Base-by-base conservation (phyloP, 2,888 invertebrate species). In the Agrilus mali region DNA sequence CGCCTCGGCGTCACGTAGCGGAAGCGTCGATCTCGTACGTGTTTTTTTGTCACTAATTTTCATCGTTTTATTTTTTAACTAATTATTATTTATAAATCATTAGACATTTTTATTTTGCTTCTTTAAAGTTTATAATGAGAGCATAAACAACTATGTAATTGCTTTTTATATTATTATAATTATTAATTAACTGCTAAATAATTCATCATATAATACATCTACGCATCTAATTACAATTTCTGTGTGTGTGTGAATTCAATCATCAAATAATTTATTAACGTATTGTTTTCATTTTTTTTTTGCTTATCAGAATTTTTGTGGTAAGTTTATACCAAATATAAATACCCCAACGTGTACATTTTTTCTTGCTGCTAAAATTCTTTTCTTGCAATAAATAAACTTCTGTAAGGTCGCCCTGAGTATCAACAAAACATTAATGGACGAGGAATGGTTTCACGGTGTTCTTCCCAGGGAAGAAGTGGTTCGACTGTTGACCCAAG, bases 381-480 rank as follows among this genome's bases (percentile, higher is more conserved):
- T 20, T 20, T 20, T 20, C 6, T 20, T 20, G 2, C 5, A 2
- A 10, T 10, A 27, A 27, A 6, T 7, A 22, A 8, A 27, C 27
- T 27, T 37, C 13, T 12, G 17, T n/a, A 48, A 65, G 65, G 64
- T 64, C 17, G 52, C 63, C n/a, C 46, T 63, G 44, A 62, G 64
- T 39, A 61, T 59, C 8, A 64, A 64, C 42, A 79, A 83, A 35
- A 78, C 82, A 10, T 67, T 87, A 38, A 83, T 89, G 49, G 90
- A 93, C 55, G 93, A 94, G 67, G 92, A 93, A 64, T 95, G 94
- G 94, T 95, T 95, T 69, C 96, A 96, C 61, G 96, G 96, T 1
- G 93, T 95, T 10, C 68, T 96, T 46, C 96, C 96, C 0, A 75
- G 96, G 12, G 95, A 95, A 66, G 95, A 96, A 70, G 95, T 95